phyloP scores from a whole-genome alignment of 2,888 invertebrate species.

The Drosophila mulleri region DNA sequence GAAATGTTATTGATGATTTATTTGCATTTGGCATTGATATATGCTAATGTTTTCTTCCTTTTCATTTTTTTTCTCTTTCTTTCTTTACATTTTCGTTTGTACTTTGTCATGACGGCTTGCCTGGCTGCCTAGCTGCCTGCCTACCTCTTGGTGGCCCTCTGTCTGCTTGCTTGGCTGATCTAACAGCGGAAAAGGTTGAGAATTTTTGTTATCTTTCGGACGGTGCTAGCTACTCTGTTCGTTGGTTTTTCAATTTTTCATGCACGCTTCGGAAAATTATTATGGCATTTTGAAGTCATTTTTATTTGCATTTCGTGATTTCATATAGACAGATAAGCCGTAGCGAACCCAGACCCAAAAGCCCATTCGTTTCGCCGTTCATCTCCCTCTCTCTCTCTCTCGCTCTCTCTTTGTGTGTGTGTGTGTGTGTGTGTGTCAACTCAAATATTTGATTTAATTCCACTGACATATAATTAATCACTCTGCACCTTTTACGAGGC shows the following conservation, averaged over 20 bases:
- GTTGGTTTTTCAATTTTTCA: constrained; percentile 73
- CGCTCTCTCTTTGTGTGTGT: neutral
- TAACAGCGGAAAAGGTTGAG: constrained; percentile 48
- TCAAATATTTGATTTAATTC: constrained; percentile 81
- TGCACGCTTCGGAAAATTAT: constrained; percentile 64
- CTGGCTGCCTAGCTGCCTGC: constrained; percentile 27
- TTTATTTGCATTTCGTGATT: constrained; percentile 80
- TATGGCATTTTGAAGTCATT: constrained; percentile 77
- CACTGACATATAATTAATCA: constrained; percentile 80
- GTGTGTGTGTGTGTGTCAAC: constrained; percentile 55
- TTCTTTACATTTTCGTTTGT: neutral
- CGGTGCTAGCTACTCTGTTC: constrained; percentile 23
- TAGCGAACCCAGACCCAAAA: neutral
- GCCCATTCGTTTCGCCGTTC: constrained; percentile 14
- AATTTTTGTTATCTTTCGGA: constrained; percentile 70
- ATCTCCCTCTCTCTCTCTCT: neutral
- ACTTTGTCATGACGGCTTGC: constrained; percentile 25
- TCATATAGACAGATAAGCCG: constrained; percentile 65
- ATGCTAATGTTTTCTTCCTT: constrained; percentile 70
- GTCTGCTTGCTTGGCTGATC: constrained; percentile 30
- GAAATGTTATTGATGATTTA: constrained; percentile 81
- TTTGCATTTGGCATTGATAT: constrained; percentile 82
- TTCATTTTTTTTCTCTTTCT: constrained; percentile 6
- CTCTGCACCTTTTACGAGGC: constrained; percentile 73
- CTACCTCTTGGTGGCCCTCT: constrained; percentile 4